Evolutionary conservation across 2,888 invertebrate species (phyloP).

Genomic region (Meiosimyza platycephala): DNA sequence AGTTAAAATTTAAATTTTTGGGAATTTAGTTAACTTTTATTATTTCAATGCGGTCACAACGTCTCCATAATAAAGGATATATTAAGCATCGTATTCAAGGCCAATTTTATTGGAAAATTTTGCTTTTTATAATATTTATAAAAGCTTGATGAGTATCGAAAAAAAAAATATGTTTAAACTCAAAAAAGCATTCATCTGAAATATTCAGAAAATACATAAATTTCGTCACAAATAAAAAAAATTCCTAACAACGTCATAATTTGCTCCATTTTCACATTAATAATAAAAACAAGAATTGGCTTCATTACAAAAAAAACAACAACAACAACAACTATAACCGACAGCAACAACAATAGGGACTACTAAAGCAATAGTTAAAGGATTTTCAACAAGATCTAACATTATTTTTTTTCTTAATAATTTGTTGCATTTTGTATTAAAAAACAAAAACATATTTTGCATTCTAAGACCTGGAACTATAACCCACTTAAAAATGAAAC

Average conservation of each 20-base stretch:
- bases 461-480: background rate
- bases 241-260: constrained; percentile 57
- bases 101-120: too few relatives aligned
- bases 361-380: constrained; percentile 24
- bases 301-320: constrained; percentile 45
- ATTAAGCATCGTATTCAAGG: too few relatives aligned
- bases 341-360: constrained; percentile 12
- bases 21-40: too few relatives aligned
- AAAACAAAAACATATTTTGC: background rate
- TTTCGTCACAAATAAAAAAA: too few relatives aligned
- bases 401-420: too few relatives aligned
- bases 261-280: constrained; percentile 66
- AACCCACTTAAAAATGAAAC: background rate
- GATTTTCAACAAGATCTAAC: background rate
- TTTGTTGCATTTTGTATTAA: background rate
- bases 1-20: too few relatives aligned
- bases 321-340: constrained; percentile 32
- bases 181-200: background rate
- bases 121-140: too few relatives aligned
- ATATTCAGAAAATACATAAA: too few relatives aligned
- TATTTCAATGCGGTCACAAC: too few relatives aligned
- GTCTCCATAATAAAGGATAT: too few relatives aligned
- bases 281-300: constrained; percentile 56
- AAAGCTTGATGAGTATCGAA: too few relatives aligned
- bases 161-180: background rate